A percentile compares a stretch with the other conserved stretches of the same genome.
These are phyloP conservation scores for Telenomus remus DNA, from an alignment of 1,140 invertebrate species.

Conservation along the genomic window DNA sequence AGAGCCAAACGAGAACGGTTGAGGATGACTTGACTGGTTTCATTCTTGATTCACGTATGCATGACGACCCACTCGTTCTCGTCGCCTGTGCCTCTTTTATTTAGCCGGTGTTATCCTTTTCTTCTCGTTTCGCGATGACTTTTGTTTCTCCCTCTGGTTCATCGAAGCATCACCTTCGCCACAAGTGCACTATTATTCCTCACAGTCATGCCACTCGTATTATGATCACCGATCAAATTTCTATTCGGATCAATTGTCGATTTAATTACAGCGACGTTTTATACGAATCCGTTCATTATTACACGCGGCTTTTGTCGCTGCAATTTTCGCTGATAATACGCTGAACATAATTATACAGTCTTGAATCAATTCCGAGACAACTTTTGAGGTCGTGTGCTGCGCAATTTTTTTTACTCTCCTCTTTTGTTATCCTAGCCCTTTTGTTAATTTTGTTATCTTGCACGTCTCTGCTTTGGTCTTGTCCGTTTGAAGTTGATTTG, in stretches of 20 bases:
- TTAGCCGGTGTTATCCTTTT: conserved; percentile 34
- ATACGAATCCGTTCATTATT: conserved; percentile 26
- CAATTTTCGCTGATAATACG: background rate
- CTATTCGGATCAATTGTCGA: conserved; percentile 54
- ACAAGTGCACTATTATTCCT: conserved; percentile 42
- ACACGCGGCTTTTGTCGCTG: background rate
- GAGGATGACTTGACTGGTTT: conserved; percentile 71
- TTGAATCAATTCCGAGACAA: too few relatives aligned
- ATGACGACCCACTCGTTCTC: conserved; percentile 58
- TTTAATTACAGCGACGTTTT: conserved; percentile 41
- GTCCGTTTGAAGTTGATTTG: too few relatives aligned
- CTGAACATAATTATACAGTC: too few relatives aligned
- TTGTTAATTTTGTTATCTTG: too few relatives aligned
- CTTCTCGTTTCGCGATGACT: conserved; percentile 24
- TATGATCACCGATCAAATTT: conserved; percentile 49
- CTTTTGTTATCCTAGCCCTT: too few relatives aligned
- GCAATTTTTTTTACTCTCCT: too few relatives aligned
- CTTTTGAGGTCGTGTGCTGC: too few relatives aligned
- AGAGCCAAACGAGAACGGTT: conserved; percentile 60
- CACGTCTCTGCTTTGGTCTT: too few relatives aligned
- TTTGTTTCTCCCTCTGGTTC: conserved; percentile 35
- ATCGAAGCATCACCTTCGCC: conserved; percentile 21
- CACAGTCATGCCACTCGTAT: conserved; percentile 49
- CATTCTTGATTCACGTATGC: conserved; percentile 75
- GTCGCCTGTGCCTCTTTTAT: conserved; percentile 53